These are phyloP conservation scores for Sebastes diaconus DNA, from an alignment of 2,797 vertebrate genomes.

Conservation along the genomic window DNA sequence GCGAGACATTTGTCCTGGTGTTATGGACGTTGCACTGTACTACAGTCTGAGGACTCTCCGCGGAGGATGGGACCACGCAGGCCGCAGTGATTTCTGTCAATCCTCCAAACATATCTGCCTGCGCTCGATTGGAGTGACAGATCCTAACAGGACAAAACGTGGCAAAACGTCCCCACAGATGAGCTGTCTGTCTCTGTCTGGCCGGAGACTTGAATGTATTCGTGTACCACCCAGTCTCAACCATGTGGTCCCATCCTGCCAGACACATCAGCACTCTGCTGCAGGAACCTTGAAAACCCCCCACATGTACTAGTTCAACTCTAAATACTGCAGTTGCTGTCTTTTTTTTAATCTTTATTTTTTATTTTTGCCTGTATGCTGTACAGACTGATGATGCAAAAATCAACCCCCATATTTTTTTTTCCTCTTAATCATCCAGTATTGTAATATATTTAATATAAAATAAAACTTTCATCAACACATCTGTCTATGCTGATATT, in stretches of 20 bases:
- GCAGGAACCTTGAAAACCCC: conserved; percentile 37
- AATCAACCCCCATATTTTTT: conserved; percentile 80
- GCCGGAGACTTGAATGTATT: conserved; percentile 75
- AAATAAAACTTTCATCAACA: conserved; percentile 88
- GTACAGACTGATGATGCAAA: conserved; percentile 83
- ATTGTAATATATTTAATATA: conserved; percentile 92
- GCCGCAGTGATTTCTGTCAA: conserved; percentile 22
- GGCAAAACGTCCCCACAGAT: conserved; percentile 16
- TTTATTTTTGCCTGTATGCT: conserved; percentile 72
- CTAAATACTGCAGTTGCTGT: conserved; percentile 66
- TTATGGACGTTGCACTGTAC: conserved; percentile 29
- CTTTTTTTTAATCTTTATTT: conserved; percentile 38
- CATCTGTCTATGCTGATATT: conserved; percentile 24
- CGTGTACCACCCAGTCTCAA: conserved; percentile 38
- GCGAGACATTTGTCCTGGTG: conserved; percentile 32
- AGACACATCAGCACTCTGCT: conserved; percentile 42
- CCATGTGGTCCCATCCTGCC: conserved; percentile 43
- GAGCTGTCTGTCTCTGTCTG: conserved; percentile 38
- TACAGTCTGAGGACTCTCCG: conserved; percentile 33
- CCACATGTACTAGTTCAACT: conserved; percentile 43
- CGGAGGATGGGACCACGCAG: conserved; percentile 24
- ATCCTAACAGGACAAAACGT: conserved; percentile 13
- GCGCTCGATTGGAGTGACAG: background rate
- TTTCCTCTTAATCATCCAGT: conserved; percentile 83
- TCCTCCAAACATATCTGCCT: conserved; percentile 37